These are phyloP conservation scores for Aegypius monachus DNA, from an alignment of 2,113 vertebrate genomes.

Conservation along the genomic window DNA sequence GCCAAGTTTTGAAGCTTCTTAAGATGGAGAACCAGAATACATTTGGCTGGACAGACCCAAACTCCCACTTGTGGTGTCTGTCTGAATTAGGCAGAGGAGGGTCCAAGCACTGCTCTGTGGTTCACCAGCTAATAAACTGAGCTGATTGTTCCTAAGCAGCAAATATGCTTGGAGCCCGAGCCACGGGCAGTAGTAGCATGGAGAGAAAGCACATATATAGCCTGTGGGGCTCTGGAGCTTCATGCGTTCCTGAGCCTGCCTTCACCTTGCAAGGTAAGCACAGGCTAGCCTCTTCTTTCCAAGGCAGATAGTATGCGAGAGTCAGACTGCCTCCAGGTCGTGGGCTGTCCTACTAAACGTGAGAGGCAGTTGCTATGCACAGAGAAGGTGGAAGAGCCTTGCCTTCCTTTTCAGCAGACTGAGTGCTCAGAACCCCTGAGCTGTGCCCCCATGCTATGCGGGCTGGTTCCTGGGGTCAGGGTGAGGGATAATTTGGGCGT, in stretches of 20 bases:
- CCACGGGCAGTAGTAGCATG: neutral
- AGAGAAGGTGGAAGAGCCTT: neutral
- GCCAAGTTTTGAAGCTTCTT: neutral
- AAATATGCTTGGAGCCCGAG: fast-evolving
- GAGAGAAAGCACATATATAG: neutral
- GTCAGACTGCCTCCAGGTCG: neutral
- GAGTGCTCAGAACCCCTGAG: neutral
- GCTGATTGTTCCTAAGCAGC: neutral
- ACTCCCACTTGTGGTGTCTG: neutral
- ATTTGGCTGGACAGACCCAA: neutral
- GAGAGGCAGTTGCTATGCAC: neutral
- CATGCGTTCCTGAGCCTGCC: neutral
- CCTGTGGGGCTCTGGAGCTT: neutral
- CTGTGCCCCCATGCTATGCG: neutral
- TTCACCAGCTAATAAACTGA: neutral
- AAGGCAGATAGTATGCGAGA: neutral
- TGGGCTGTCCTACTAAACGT: neutral
- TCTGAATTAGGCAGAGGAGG: neutral
- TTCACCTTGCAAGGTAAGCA: neutral
- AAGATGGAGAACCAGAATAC: neutral
- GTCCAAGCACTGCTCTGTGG: neutral
- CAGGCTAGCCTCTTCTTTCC: neutral
- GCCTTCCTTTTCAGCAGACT: neutral
- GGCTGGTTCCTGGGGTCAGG: neutral
- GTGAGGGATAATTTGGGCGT: neutral